A percentile compares a stretch with the other conserved stretches of the same genome.
phyloP scores from a whole-genome alignment of 2,797 vertebrate species.

The Anguilla marmorata region DNA sequence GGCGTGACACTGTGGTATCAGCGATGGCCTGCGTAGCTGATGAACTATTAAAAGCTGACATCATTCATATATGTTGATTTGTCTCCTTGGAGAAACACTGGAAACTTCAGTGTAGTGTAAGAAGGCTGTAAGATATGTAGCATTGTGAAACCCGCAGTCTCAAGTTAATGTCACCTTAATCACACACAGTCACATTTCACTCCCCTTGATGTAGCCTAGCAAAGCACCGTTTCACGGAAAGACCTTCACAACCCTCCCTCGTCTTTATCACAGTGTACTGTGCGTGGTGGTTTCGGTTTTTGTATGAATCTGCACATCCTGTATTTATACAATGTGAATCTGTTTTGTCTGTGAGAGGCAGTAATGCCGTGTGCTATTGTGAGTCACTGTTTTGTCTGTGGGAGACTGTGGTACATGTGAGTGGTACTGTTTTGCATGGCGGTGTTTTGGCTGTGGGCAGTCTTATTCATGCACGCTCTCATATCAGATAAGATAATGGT shows the following conservation, averaged over 20 bases:
- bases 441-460: not conserved
- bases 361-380: not conserved
- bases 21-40: not conserved
- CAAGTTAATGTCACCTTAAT: not conserved
- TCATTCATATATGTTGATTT: not conserved
- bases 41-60: not conserved
- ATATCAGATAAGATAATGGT: not conserved
- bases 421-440: not conserved
- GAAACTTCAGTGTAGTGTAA: not conserved
- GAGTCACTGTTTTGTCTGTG: not conserved
- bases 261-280: not conserved
- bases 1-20: not conserved
- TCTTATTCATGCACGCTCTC: not conserved
- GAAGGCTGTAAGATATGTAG: not conserved
- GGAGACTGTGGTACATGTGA: not conserved
- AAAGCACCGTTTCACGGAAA: not conserved
- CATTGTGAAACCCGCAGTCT: not conserved
- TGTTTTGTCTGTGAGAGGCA: not conserved
- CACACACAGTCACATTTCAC: not conserved
- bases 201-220: not conserved
- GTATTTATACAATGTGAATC: no score
- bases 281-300: not conserved
- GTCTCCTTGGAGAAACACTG: not conserved
- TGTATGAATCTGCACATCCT: not conserved
- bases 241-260: not conserved